Percentiles rank a stretch among this genome's conserved stretches.
These are phyloP conservation scores for Dugesia japonica DNA, from an alignment of 2,888 invertebrate genomes.

Conservation along the genomic window DNA sequence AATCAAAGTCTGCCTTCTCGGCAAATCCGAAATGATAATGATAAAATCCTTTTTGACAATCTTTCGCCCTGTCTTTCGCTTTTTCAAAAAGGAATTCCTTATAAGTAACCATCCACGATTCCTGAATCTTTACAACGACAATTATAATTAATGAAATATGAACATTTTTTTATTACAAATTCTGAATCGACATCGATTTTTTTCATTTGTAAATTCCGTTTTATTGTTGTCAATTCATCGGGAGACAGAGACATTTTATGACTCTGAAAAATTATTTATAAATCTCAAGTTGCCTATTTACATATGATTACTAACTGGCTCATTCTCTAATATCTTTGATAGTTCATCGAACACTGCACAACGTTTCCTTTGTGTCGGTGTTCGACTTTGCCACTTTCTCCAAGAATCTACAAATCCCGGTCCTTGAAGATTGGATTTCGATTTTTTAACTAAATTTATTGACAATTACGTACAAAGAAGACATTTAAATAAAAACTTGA, in stretches of 20 bases:
- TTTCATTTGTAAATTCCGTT: conserved; percentile 8
- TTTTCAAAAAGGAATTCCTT: not conserved
- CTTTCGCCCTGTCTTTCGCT: not conserved
- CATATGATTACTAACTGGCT: not conserved
- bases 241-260: not conserved
- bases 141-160: too few relatives aligned
- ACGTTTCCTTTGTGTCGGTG: not conserved
- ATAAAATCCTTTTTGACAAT: conserved; percentile 3
- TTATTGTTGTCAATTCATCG: not conserved
- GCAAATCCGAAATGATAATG: conserved; percentile 8
- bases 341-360: conserved; percentile 7
- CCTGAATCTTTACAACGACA: too few relatives aligned
- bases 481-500: not conserved
- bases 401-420: conserved; percentile 5
- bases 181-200: not conserved
- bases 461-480: not conserved
- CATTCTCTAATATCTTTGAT: not conserved
- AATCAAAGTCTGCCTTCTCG: not conserved
- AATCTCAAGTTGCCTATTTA: too few relatives aligned
- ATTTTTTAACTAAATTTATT: not conserved
- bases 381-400: not conserved
- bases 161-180: too few relatives aligned
- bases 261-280: not conserved
- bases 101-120: not conserved
- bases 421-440: not conserved